phyloP scores from a whole-genome alignment of 1,140 invertebrate genomes.

The Zaprionus ornatus region DNA sequence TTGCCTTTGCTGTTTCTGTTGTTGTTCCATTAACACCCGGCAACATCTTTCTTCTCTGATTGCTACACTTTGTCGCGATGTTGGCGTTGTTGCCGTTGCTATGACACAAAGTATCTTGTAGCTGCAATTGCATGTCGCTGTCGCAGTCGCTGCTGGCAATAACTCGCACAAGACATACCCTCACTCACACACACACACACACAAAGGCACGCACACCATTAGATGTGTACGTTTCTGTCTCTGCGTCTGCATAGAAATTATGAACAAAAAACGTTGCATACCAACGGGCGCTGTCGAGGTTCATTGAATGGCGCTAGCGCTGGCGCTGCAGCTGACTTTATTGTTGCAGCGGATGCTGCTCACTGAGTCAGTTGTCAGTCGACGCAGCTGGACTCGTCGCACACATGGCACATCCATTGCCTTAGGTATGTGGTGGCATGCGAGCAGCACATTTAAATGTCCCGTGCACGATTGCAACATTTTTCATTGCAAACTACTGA shows the following conservation, averaged over 20 bases:
- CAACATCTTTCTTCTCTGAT: constrained; percentile 64
- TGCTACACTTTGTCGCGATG: constrained; percentile 67
- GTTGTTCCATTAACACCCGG: constrained; percentile 51
- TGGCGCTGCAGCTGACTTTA: constrained; percentile 25
- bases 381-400: constrained; percentile 51
- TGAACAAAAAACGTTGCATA: constrained; percentile 64
- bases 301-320: constrained; percentile 48
- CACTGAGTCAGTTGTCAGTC: constrained; percentile 58
- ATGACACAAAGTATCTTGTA: constrained; percentile 79
- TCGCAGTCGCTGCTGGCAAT: constrained; percentile 39
- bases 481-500: constrained; percentile 69
- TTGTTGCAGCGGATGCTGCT: constrained; percentile 29
- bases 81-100: constrained; percentile 43
- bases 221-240: not conserved
- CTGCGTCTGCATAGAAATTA: constrained; percentile 55
- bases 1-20: constrained; percentile 29
- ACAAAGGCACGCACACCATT: constrained; percentile 6
- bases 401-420: constrained; percentile 14
- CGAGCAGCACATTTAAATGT: constrained; percentile 65
- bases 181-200: constrained; percentile 11
- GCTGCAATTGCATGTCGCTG: constrained; percentile 56
- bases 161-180: constrained; percentile 31
- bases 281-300: constrained; percentile 38
- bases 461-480: constrained; percentile 69
- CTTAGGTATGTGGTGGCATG: constrained; percentile 34